Base-by-base conservation (phyloP, 2,113 vertebrate genomes). In the Catagonus wagneri region DNA sequence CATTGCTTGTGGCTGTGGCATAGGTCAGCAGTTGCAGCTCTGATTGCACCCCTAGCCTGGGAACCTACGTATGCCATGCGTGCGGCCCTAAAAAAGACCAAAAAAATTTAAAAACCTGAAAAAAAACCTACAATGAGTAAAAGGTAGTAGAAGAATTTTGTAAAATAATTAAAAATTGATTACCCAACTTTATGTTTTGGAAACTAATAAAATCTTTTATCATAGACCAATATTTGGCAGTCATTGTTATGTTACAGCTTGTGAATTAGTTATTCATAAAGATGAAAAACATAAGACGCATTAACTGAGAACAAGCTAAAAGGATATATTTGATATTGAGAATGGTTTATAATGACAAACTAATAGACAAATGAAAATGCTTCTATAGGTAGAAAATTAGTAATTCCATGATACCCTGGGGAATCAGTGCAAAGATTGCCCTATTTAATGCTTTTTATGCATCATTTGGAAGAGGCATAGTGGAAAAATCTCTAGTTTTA, bases 211-310 rank as follows among this genome's bases (percentile, higher is more conserved):
- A 63, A 79, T 61, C 11, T 76, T 92, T 90, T n/a, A 78, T 25
- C 36, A 17, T 20, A 54, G 56, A 56, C 12, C 83, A 25, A 91
- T 25, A 60, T 86, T 94, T 68, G 74, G 25, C 5, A 63, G 19
- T 69, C 27, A 20, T 74, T 65, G 7, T 74, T 71, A 4, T 79
- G 17, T 90, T 94, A 39, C 2, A 60, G 36, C 25, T 94, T 84
- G 58, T 84, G 60, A 84, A 88, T 80, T 69, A 72, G 60, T 93
- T 86, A 44, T 75, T 97, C 7, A 36, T 79, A 60, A 50, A 92
- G 90, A 71, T 87, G 63, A 94, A 95, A 50, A 65, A 86, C 54
- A n/a, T 39, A 75, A 95, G 32, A 74, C 56, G 13, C 52, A 9
- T 72, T 93, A 54, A 84, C 34, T 75, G 66, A 84, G 75, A 76